phyloP scores from a whole-genome alignment of 1,140 invertebrate genomes.

The Wasmannia auropunctata region DNA sequence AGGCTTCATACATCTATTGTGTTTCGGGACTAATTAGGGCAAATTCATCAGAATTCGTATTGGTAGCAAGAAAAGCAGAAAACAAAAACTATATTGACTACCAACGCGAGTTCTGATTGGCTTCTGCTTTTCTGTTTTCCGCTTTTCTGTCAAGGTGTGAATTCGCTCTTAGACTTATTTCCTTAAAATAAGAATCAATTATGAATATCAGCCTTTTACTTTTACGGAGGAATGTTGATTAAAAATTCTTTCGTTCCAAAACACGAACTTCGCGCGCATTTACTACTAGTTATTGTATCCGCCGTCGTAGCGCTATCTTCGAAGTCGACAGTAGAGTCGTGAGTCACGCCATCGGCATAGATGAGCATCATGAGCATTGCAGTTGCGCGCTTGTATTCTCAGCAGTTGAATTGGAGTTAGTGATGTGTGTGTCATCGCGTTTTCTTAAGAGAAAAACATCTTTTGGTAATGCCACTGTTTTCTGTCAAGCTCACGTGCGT shows the following conservation, averaged over 20 bases:
- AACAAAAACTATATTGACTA: too few species aligned
- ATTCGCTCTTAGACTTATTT: too few species aligned
- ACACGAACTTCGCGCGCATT: background rate
- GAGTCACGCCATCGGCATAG: conserved; percentile 79
- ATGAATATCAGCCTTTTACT: too few species aligned
- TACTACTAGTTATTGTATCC: background rate
- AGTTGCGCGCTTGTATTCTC: conserved; percentile 84
- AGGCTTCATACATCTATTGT: too few species aligned
- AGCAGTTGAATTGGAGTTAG: conserved; percentile 77
- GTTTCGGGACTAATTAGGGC: too few species aligned
- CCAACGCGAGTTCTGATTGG: too few species aligned
- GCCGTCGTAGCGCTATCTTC: conserved; percentile 54
- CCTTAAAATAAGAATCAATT: too few species aligned
- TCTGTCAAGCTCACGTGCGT: background rate
- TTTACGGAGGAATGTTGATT: too few species aligned
- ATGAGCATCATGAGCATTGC: conserved; percentile 75
- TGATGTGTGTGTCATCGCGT: conserved; percentile 59
- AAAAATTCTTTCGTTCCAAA: background rate
- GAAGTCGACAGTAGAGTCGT: conserved; percentile 60
- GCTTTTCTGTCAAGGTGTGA: too few species aligned
- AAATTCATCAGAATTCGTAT: too few species aligned
- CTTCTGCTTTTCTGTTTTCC: too few species aligned
- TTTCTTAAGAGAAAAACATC: conserved; percentile 31
- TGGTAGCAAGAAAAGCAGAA: too few species aligned
- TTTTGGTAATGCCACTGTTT: conserved; percentile 15